Percentiles rank a stretch among this genome's conserved stretches.
Evolutionary conservation across 2,888 invertebrate genomes (phyloP).

Genomic region (Ormyrus labotus): DNA sequence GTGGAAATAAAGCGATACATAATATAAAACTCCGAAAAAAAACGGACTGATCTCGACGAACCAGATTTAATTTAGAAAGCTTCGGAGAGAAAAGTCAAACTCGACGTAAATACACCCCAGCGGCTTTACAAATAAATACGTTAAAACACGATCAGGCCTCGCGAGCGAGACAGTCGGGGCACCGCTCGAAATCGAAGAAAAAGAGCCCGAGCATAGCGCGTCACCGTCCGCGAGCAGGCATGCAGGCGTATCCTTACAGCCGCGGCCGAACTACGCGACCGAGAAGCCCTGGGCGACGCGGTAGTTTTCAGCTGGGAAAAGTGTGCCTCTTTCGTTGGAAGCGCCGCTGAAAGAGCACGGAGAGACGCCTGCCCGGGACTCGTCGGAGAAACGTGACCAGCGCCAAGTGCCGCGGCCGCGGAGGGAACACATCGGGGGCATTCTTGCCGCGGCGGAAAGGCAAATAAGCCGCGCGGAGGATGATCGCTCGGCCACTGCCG

Average conservation of each 20-base stretch:
- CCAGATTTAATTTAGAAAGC: too few species aligned
- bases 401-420: background rate
- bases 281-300: conserved; percentile 19
- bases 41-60: too few species aligned
- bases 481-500: background rate
- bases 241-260: background rate
- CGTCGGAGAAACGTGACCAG: background rate
- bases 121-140: too few species aligned
- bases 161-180: background rate
- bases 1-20: too few species aligned
- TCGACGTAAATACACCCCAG: too few species aligned
- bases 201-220: background rate
- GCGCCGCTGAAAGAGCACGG: conserved; percentile 3
- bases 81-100: too few species aligned
- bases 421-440: too few species aligned
- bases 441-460: background rate
- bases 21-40: too few species aligned
- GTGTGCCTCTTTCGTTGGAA: background rate
- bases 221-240: background rate
- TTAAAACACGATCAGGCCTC: background rate
- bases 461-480: conserved; percentile 18
- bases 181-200: conserved; percentile 5
- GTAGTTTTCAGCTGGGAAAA: background rate
- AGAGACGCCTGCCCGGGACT: background rate
- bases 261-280: background rate